These are phyloP conservation scores for Pteronotus mesoamericanus DNA, from an alignment of 2,797 vertebrate species.

Conservation along the genomic window DNA sequence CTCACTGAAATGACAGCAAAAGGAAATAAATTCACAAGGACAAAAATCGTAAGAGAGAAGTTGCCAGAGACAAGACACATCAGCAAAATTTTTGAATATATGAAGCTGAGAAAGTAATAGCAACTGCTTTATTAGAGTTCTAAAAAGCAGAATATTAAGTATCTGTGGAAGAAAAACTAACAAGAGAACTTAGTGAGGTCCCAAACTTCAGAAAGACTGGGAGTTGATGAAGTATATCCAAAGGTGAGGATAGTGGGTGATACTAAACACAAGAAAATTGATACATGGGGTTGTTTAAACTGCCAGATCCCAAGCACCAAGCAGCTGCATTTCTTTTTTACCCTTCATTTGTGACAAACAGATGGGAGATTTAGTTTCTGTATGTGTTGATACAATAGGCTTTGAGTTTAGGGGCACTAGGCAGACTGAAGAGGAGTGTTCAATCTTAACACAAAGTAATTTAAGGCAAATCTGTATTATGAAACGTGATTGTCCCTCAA, in stretches of 20 bases:
- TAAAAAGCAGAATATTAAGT: neutral
- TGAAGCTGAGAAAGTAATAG: neutral
- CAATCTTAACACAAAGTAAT: neutral
- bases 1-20: neutral
- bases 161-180: neutral
- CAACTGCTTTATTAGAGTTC: neutral
- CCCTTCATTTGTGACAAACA: neutral
- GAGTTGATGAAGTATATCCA: neutral
- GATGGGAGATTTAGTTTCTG: neutral
- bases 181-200: neutral
- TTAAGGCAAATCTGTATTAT: neutral
- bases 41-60: neutral
- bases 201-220: neutral
- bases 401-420: neutral
- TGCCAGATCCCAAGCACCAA: neutral
- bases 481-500: neutral
- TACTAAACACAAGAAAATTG: neutral
- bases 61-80: neutral
- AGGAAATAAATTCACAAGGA: neutral
- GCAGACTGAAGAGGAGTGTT: neutral
- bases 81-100: neutral
- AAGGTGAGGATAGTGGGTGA: neutral
- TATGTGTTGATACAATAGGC: neutral
- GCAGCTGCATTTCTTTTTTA: neutral
- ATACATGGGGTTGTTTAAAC: neutral